Evolutionary conservation across 2,888 invertebrate genomes (phyloP).

Genomic region (Artemia sinica): DNA sequence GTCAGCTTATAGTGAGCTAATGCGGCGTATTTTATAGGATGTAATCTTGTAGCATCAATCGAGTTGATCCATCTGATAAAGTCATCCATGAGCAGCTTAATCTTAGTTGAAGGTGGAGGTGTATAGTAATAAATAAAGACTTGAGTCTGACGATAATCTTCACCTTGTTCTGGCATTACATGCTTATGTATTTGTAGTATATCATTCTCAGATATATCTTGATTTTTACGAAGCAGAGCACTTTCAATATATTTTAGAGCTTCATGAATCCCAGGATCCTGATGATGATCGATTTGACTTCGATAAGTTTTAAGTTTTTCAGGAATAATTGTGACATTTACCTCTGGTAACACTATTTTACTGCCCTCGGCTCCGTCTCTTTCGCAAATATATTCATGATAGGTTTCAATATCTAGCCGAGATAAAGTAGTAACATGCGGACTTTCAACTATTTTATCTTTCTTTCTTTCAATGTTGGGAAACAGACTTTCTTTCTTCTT

Average conservation of each 20-base stretch:
- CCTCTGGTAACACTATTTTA: constrained; percentile 81
- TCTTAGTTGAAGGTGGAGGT: constrained; percentile 69
- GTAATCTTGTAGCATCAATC: constrained; percentile 62
- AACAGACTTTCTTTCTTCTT: constrained; percentile 60
- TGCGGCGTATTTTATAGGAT: constrained; percentile 85
- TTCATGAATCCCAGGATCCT: constrained; percentile 79
- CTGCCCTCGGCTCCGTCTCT: constrained; percentile 95
- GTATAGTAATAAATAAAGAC: constrained; percentile 90
- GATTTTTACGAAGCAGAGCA: constrained; percentile 50
- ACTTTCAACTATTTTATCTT: constrained; percentile 59
- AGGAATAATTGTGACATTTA: constrained; percentile 78
- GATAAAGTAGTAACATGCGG: constrained; percentile 61
- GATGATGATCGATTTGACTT: constrained; percentile 89
- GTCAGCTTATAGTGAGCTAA: constrained; percentile 91
- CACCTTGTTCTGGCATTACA: constrained; percentile 76
- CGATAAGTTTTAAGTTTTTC: constrained; percentile 59
- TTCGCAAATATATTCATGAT: constrained; percentile 83
- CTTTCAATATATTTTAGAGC: constrained; percentile 75
- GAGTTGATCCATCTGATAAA: constrained; percentile 87
- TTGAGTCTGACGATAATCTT: constrained; percentile 67
- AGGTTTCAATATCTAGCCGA: constrained; percentile 80
- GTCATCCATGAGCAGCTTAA: constrained; percentile 62
- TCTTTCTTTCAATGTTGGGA: constrained; percentile 60
- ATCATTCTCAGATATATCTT: constrained; percentile 61
- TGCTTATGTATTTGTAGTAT: constrained; percentile 79